Evolutionary conservation across 1,140 invertebrate species (phyloP).

Genomic region (Hesperophylax magnus): DNA sequence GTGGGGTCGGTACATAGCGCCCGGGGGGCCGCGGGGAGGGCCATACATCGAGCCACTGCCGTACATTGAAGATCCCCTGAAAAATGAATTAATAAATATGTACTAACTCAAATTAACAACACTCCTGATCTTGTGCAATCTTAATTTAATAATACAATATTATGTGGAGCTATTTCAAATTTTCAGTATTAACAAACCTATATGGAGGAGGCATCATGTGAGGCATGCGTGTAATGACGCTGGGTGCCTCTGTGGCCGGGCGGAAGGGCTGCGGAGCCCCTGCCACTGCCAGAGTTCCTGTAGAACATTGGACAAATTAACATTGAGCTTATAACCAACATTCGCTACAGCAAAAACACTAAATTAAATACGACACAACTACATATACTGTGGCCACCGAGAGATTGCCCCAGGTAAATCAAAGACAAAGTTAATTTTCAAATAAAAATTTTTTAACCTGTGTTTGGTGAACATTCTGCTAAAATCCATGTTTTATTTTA

Average conservation of each 20-base stretch:
- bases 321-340: slow-evolving; percentile 27
- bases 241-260: slow-evolving; percentile 71
- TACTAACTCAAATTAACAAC: neutral
- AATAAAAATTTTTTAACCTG: too few relatives aligned
- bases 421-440: too few relatives aligned
- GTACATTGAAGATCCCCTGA: slow-evolving; percentile 65
- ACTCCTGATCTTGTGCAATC: neutral
- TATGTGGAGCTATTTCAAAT: neutral
- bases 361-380: too few relatives aligned
- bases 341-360: neutral
- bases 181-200: slow-evolving; percentile 59
- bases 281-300: slow-evolving; percentile 67
- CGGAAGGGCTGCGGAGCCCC: slow-evolving; percentile 69
- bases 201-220: slow-evolving; percentile 73
- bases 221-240: slow-evolving; percentile 76
- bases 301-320: slow-evolving; percentile 31
- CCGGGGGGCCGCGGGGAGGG: slow-evolving; percentile 49
- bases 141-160: neutral
- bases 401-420: too few relatives aligned
- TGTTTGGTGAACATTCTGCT: too few relatives aligned
- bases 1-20: slow-evolving; percentile 65
- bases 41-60: slow-evolving; percentile 51
- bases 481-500: too few relatives aligned
- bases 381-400: too few relatives aligned
- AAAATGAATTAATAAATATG: neutral